A percentile compares a stretch with the other conserved stretches of the same genome.
Evolutionary conservation across 2,797 vertebrate genomes (phyloP).

Genomic region (Poeciliopsis gracilis): DNA sequence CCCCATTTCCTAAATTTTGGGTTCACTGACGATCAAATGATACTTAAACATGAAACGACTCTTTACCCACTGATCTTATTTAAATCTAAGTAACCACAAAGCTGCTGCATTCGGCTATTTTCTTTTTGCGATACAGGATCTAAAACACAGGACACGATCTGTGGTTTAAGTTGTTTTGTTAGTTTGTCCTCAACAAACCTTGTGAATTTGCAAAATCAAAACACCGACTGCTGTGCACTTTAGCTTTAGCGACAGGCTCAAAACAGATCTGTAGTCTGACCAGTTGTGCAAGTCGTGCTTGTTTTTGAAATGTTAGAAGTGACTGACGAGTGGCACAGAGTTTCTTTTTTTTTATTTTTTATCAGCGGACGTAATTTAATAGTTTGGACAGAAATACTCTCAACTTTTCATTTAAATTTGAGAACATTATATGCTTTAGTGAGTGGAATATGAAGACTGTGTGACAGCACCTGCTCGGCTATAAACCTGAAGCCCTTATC

Average conservation of each 20-base stretch:
- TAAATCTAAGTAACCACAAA: background rate
- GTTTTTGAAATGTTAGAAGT: background rate
- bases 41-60: background rate
- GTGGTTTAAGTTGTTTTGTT: background rate
- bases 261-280: background rate
- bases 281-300: background rate
- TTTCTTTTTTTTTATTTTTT: too few relatives aligned
- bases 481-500: conserved; percentile 93
- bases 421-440: background rate
- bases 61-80: background rate
- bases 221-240: background rate
- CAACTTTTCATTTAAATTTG: background rate
- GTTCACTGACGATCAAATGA: background rate
- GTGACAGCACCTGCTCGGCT: conserved; percentile 84
- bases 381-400: background rate
- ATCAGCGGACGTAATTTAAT: background rate
- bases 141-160: background rate
- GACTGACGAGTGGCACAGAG: background rate
- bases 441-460: too few relatives aligned
- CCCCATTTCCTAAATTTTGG: background rate
- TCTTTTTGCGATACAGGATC: background rate
- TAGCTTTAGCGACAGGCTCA: background rate
- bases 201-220: background rate
- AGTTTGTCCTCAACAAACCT: background rate
- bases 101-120: background rate